Evolutionary conservation across 64 coral and sea anemone species (phyloP).

Genomic region (Cladopsammia gracilis): DNA sequence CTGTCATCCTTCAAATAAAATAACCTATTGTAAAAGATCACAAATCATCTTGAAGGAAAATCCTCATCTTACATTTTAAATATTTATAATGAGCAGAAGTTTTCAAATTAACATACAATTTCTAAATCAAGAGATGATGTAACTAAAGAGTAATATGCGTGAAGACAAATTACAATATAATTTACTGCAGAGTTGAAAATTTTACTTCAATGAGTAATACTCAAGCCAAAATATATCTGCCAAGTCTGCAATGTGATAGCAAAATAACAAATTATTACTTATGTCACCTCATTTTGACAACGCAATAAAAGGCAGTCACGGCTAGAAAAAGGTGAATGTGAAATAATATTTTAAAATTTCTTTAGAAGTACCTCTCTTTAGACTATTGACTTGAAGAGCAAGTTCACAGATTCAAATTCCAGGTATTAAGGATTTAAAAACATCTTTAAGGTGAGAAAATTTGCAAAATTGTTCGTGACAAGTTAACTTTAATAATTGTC

Average conservation of each 20-base stretch:
- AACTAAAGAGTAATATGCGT: not conserved
- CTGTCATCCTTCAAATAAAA: not conserved
- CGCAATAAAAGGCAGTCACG: too few species aligned
- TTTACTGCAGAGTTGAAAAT: not conserved
- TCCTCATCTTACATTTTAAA: not conserved
- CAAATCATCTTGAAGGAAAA: not conserved
- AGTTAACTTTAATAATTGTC: not conserved
- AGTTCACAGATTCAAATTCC: too few species aligned
- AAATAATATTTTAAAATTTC: too few species aligned
- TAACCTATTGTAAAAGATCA: not conserved
- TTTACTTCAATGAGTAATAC: not conserved
- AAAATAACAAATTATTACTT: not conserved
- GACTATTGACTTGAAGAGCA: too few species aligned
- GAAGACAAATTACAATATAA: not conserved
- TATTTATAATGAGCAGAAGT: not conserved
- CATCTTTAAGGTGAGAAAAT: not conserved
- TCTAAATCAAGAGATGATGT: slow-evolving; percentile 3
- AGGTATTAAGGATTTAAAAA: not conserved
- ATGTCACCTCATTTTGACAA: too few species aligned
- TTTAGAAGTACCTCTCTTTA: too few species aligned
- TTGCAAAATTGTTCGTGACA: not conserved
- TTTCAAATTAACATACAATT: slow-evolving; percentile 40
- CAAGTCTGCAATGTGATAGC: not conserved
- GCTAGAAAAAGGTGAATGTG: too few species aligned
- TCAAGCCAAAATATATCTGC: not conserved